Evolutionary conservation across 2,113 vertebrate genomes (phyloP), one percentile per base, ranked within the genome.

Genomic region (Cichladusa arquata): DNA sequence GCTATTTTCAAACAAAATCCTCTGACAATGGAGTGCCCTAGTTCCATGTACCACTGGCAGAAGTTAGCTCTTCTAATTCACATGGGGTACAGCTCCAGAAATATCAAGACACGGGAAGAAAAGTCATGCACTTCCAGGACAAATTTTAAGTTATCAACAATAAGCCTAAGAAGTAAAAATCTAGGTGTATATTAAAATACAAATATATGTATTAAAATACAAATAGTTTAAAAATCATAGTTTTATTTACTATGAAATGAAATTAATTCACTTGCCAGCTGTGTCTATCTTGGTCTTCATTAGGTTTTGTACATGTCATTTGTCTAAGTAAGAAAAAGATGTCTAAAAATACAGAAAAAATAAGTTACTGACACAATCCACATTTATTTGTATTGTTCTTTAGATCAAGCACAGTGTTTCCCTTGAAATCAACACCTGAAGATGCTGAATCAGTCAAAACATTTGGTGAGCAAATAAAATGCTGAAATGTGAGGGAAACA

Each of bases 401-500:
- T 70, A 86, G 34, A 40, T 51, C 12, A 93, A 79, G 56, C 24
- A 58, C 5, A 19, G 36, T 31, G 2, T 38, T 61, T 42, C 67
- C 38, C 48, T 76, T 82, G 58, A 95, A 94, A 88, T 56, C 77
- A 74, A 19, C 64, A 56, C 71, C 25, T 81, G 47, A 94, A 94
- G 44, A 88, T 77, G 61, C 81, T 53, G 22, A 81, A 79, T 69
- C 64, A 78, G 36, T 67, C 29, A 42, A 79, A 97, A 84, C 33
- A 53, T 33, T 33, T 80, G 70, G 53, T 76, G 33, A 97, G 66
- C 78, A 93, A 92, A 70, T 74, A 89, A 74, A 95, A 90, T 15
- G n/a, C 79, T 94, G 77, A 85, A 91, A 73, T 66, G 51, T 51
- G 65, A 86, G 88, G 83, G 87, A 85, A 96, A 79, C 15, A 42